Conservation (phyloP, 2,797 vertebrate species). For the Uromys caudimaculatus region DNA sequence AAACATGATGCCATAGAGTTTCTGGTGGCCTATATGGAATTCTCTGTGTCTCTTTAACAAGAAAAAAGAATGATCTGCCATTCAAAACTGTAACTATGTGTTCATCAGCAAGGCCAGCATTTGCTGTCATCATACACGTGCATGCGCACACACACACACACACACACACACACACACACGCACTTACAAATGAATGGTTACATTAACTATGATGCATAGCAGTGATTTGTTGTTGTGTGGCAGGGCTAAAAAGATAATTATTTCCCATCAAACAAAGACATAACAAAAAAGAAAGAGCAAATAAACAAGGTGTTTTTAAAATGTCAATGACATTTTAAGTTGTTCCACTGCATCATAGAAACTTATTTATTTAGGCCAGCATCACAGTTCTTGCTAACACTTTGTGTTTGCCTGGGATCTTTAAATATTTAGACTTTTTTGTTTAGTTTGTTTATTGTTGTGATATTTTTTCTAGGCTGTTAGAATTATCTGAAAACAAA, state of each 20-base stretch:
- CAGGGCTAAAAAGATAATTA: background rate
- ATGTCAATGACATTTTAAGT: conserved; percentile 15
- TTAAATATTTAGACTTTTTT: conserved; percentile 41
- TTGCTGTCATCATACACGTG: background rate
- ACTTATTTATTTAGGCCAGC: conserved; percentile 11
- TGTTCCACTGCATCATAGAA: background rate
- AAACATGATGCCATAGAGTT: background rate
- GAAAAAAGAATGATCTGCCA: background rate
- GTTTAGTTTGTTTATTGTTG: background rate
- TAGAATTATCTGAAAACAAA: conserved; percentile 57
- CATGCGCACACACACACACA: background rate
- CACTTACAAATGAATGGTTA: conserved; percentile 29
- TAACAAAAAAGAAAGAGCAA: background rate
- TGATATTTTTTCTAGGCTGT: background rate
- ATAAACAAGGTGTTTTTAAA: background rate
- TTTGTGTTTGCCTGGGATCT: background rate
- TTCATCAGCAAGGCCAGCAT: background rate
- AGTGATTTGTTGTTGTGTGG: background rate
- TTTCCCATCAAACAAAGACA: conserved; percentile 2
- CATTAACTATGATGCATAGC: background rate
- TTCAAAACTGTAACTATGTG: background rate
- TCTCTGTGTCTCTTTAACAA: background rate
- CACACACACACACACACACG: background rate
- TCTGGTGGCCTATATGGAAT: background rate
- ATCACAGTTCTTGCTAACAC: background rate